These are phyloP conservation scores for Lates calcarifer DNA, from an alignment of 2,113 vertebrate species.

Conservation along the genomic window DNA sequence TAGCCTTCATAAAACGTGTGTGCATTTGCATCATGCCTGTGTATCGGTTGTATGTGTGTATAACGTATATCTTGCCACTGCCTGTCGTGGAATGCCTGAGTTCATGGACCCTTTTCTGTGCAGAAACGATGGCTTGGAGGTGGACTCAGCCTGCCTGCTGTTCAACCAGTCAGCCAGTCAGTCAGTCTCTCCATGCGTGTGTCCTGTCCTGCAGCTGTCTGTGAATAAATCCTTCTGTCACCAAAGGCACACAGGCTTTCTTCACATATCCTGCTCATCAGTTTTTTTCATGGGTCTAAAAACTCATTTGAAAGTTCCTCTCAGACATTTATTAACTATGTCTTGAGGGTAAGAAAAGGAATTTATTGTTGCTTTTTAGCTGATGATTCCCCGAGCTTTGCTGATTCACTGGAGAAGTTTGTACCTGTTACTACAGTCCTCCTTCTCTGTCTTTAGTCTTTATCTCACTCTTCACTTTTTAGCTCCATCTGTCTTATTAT, in stretches of 20 bases:
- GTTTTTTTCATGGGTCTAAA: conserved; percentile 36
- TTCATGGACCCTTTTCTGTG: conserved; percentile 50
- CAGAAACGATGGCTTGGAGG: conserved; percentile 63
- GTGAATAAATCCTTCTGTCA: conserved; percentile 82
- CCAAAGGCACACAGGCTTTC: conserved; percentile 62
- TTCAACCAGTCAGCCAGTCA: conserved; percentile 38
- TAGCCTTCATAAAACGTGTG: conserved; percentile 4
- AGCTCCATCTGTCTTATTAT: neutral
- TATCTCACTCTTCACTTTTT: neutral
- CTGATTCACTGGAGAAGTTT: conserved; percentile 19
- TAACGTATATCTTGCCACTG: conserved; percentile 51
- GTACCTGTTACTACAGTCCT: conserved; percentile 20
- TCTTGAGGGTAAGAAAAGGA: conserved; percentile 11
- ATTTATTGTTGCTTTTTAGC: conserved; percentile 3
- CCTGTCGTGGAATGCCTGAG: conserved; percentile 73
- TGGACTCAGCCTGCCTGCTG: conserved; percentile 36
- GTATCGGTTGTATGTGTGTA: neutral
- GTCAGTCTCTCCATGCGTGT: conserved; percentile 55
- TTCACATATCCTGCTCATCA: conserved; percentile 52
- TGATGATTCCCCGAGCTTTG: conserved; percentile 4
- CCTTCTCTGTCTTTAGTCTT: conserved; percentile 7
- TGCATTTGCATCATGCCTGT: conserved; percentile 21
- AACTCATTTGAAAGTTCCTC: conserved; percentile 17
- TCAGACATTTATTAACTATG: neutral
- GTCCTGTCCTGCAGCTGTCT: conserved; percentile 79